These are phyloP conservation scores for Aspidiotus rigidus DNA, from an alignment of 2,888 invertebrate species.

Conservation along the genomic window DNA sequence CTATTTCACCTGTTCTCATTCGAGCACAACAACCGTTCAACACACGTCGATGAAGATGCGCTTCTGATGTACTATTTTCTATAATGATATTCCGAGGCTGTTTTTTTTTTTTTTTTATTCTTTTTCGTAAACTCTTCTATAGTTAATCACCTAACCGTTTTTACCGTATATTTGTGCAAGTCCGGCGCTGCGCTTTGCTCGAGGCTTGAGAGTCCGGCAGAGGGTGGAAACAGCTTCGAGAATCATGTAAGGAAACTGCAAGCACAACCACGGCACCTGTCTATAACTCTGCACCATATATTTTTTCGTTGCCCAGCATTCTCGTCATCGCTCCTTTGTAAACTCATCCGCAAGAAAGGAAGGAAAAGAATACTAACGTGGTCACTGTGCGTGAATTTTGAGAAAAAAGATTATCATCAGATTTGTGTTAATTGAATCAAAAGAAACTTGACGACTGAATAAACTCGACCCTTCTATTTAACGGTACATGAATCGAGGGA, in stretches of 20 bases:
- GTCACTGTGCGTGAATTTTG: neutral
- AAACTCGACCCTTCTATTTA: neutral
- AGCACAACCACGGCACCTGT: too few species aligned
- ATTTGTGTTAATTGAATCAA: neutral
- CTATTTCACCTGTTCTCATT: conserved; percentile 30
- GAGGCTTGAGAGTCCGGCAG: neutral
- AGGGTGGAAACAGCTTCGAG: too few species aligned
- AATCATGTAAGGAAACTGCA: too few species aligned
- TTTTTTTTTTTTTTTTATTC: neutral
- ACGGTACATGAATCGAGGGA: conserved; percentile 1
- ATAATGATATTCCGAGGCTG: neutral
- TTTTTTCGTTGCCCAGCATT: too few species aligned
- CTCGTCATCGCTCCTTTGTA: too few species aligned
- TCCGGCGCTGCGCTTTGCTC: neutral
- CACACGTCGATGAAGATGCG: conserved; percentile 8
- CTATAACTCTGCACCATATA: too few species aligned
- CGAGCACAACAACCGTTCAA: conserved; percentile 22
- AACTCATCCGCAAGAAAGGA: neutral
- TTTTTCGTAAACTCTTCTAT: too few species aligned
- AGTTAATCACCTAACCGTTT: conserved; percentile 9
- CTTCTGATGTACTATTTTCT: neutral
- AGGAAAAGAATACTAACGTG: neutral
- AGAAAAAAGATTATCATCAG: too few species aligned
- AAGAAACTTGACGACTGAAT: conserved; percentile 1
- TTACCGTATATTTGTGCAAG: conserved; percentile 3